Evolutionary conservation across 2,113 vertebrate genomes (phyloP), one percentile per base, ranked within the genome.

Genomic region (Motacilla alba): DNA sequence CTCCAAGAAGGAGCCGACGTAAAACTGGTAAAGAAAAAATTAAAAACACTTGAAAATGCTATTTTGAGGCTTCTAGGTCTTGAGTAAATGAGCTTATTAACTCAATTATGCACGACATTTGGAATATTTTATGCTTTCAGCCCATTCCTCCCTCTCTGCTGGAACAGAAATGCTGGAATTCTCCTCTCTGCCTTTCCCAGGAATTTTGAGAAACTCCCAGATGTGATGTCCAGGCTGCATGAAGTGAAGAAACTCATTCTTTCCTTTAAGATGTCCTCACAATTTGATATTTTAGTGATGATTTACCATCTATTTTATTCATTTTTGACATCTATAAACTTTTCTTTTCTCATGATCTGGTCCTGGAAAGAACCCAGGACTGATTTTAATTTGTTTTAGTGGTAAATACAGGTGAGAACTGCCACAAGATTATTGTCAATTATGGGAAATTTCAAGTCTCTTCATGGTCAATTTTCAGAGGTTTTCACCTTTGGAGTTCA

Each of bases 21-120:
- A 50, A 88, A 72, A 53, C 13, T 22, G 59, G 56, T 28, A 69
- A 69, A 33, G 41, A 14, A 39, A 92, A 88, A 73, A 53, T 41
- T 2, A 4, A 49, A 85, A 92, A 47, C 89, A 94, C 83, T 95
- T 83, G 75, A 95, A 90, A 95, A 72, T 46, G 76, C 37, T 94
- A 88, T 92, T 93, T 95, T 88, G 83, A 69, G 89, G 41, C 23
- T 80, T 37, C 53, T 4, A 4, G 50, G 87, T 53, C 47, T 90
- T 31, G 63, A 69, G 58, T 69, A 91, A 92, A 92, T 50, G 53
- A 83, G 58, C 16, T 44, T 64, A 92, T 94, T 80, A 96, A 66
- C 59, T 92, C 94, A 92, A 94, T 92, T 95, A 96, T 73, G 59
- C 64, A 13, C 6, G 37, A 55, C 59, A 86, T 89, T 90, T 77